Base-by-base conservation (phyloP, 1,140 invertebrate genomes). In the Neuroterus valhalla region DNA sequence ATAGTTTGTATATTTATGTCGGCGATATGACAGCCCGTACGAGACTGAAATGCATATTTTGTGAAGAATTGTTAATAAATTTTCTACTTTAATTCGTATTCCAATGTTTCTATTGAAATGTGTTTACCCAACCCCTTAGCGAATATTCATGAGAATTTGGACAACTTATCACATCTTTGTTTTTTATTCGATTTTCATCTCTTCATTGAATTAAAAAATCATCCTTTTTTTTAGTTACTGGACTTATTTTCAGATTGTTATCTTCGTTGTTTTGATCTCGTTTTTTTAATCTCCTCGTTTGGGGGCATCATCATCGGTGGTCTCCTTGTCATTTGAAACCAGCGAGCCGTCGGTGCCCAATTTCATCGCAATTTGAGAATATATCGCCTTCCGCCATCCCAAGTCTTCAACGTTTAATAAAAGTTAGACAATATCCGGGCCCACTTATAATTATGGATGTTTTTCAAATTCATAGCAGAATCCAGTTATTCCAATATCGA, bases 321-420 rank as follows among this genome's bases (percentile, higher is more conserved):
- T 89, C 87, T 84, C 75, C 70, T 81, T 84, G 88, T 89, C 81
- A 90, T 82, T 84, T 82, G 88, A 90, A 89, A 89, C 87, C 86
- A 75, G 72, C 78, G 80, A 83, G 81, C 77, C 81, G 66, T 75
- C 62, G 89, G 89, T 90, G 89, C 88, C 83, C 68, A 86, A 85
- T 90, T 90, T 88, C 89, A 85, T 85, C 80, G 88, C 88, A 90
- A 90, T 90, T 89, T 86, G 89, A 90, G 88, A 89, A 81, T 82
- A 80, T 85, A 82, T 85, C 84, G 82, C 78, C 79, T 83, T 79
- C 79, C 80, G 78, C 68, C 71, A 73, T 78, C 76, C 80, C 71
- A 73, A 73, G 71, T 77, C 71, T 15, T 12, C 23, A 75, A 50
- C 80, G 70, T 81, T 81, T 81, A 78, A 78, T 78, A 77, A 81